Base-by-base conservation (phyloP, 2,888 invertebrate genomes). In the Chrysopilus asiliformis region DNA sequence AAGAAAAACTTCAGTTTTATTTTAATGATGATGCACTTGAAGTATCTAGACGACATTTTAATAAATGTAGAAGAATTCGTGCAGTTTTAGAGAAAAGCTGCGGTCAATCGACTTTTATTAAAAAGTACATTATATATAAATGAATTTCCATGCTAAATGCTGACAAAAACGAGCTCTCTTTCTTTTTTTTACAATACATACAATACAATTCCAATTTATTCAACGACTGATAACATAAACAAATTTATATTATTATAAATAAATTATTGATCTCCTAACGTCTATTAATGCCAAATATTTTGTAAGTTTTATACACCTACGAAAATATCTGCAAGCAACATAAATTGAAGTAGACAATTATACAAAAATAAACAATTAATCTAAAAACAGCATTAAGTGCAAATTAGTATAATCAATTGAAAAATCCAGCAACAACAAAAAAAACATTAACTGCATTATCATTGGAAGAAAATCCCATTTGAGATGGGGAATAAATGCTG, bases 401-500 rank as follows among this genome's bases (percentile, higher is more conserved):
- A n/a, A n/a, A n/a, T n/a, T n/a, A n/a, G 3, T 5, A 27, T 19
- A 30, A 28, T 24, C 25, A 19, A 14, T 22, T 30, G 8, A 12
- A 31, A 30, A 35, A 31, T 18, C 16, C 20, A 18, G 15, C 7
- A 15, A 15, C 12, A 26, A 25, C n/a, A 34, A 34, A 27, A 32
- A 26, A 12, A 27, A 37, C n/a, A 43, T n/a, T n/a, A n/a, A n/a
- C n/a, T n/a, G n/a, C n/a, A n/a, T n/a, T n/a, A n/a, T n/a, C n/a
- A n/a, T n/a, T n/a, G 14, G 19, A 12, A 19, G 43, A 19, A 65
- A n/a, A n/a, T n/a, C n/a, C n/a, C n/a, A n/a, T n/a, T n/a, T n/a
- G n/a, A n/a, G n/a, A 85, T 86, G 85, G 85, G 85, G 65, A 79
- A 79, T 67, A 80, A 80, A 70, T 85, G 85, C 70, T 85, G 85